phyloP scores from a whole-genome alignment of 2,113 vertebrate species.

The Prunella himalayana region DNA sequence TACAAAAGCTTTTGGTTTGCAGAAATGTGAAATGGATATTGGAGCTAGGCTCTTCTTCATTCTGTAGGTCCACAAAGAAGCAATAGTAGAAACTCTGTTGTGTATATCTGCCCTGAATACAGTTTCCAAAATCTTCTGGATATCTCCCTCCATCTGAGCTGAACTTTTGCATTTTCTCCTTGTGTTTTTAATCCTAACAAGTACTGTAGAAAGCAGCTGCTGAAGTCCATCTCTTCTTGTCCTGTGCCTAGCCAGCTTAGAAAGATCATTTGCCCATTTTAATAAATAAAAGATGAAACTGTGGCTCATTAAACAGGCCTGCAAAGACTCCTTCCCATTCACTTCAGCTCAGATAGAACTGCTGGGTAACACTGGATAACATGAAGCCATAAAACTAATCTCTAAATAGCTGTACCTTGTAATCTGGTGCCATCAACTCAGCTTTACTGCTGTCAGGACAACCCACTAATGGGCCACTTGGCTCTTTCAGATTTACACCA shows the following conservation, averaged over 20 bases:
- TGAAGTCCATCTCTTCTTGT: not conserved
- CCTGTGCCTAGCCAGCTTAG: not conserved
- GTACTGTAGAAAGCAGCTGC: not conserved
- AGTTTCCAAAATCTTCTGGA: not conserved
- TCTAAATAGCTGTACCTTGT: not conserved
- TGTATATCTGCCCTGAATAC: not conserved
- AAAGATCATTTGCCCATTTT: not conserved
- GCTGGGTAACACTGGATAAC: not conserved
- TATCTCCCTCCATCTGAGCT: not conserved
- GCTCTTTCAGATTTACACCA: not conserved
- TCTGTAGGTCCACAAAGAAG: not conserved
- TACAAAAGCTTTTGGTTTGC: not conserved
- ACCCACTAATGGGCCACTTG: not conserved
- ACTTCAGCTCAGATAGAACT: not conserved
- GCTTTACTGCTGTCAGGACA: not conserved
- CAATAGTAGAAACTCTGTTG: not conserved
- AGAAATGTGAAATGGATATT: not conserved
- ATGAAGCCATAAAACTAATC: not conserved
- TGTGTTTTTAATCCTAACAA: not conserved
- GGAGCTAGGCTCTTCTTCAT: not conserved
- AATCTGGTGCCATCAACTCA: not conserved
- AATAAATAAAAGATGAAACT: not conserved
- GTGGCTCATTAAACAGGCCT: not conserved
- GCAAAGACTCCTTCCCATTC: not conserved
- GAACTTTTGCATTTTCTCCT: not conserved